These are phyloP conservation scores for Lissocephala sabroskyi DNA, from an alignment of 2,888 invertebrate genomes.

Conservation along the genomic window DNA sequence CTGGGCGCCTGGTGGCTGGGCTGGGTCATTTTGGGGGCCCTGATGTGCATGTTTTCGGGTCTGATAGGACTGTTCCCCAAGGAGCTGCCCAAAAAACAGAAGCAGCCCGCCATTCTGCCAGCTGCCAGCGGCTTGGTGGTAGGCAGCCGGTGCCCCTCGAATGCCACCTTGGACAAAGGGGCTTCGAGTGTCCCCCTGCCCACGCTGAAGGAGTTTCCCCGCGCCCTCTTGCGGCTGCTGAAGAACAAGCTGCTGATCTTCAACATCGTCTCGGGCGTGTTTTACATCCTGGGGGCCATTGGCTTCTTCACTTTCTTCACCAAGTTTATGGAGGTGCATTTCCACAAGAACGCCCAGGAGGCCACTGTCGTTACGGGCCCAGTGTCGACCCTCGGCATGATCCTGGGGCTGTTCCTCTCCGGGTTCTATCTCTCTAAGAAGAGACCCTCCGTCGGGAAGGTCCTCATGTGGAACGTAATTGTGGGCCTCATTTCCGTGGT, in stretches of 20 bases:
- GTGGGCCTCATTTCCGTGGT: conserved; percentile 75
- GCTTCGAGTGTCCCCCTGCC: conserved; percentile 59
- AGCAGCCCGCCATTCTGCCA: conserved; percentile 65
- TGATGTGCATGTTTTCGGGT: conserved; percentile 75
- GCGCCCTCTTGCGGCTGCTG: conserved; percentile 76
- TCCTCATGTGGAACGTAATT: conserved; percentile 78
- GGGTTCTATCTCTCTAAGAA: conserved; percentile 77
- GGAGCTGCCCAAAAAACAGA: conserved; percentile 72
- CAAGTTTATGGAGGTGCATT: conserved; percentile 84
- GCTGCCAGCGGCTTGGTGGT: conserved; percentile 55
- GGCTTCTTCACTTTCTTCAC: conserved; percentile 82
- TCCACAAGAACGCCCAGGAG: conserved; percentile 77
- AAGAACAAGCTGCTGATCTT: conserved; percentile 79
- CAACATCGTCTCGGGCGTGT: conserved; percentile 79
- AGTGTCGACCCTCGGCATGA: conserved; percentile 76
- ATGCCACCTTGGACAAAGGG: conserved; percentile 53
- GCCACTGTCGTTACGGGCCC: conserved; percentile 80
- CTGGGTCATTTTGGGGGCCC: conserved; percentile 77
- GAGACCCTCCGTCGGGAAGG: conserved; percentile 75
- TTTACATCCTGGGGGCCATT: conserved; percentile 77
- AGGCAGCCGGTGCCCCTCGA: conserved; percentile 59
- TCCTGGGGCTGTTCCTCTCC: conserved; percentile 76
- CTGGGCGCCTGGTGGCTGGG: conserved; percentile 88
- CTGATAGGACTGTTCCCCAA: conserved; percentile 80
- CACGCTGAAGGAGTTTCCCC: conserved; percentile 74